These are phyloP conservation scores for Nanorana parkeri DNA, from an alignment of 2,113 vertebrate genomes.

Conservation along the genomic window DNA sequence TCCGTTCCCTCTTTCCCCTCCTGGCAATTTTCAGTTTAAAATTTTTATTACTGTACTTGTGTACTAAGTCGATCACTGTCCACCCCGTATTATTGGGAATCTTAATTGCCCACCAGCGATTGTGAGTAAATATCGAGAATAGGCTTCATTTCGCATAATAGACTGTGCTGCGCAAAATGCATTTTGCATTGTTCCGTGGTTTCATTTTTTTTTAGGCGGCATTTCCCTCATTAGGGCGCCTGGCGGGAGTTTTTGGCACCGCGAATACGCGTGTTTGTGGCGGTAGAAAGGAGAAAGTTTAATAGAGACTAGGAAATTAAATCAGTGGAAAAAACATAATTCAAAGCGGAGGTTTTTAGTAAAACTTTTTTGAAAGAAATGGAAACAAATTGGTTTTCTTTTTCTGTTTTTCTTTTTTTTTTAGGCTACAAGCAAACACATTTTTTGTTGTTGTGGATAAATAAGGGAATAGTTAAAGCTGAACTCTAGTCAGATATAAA, in stretches of 20 bases:
- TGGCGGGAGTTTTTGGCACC: conserved; percentile 23
- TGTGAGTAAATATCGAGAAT: conserved; percentile 51
- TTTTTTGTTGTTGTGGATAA: too few relatives aligned
- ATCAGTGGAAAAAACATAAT: neutral
- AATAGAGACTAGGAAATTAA: conserved; percentile 32
- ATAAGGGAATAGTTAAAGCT: too few relatives aligned
- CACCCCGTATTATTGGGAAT: conserved; percentile 54
- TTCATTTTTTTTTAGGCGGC: neutral
- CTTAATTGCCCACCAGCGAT: conserved; percentile 56
- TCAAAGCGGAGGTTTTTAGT: too few relatives aligned
- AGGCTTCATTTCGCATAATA: conserved; percentile 55
- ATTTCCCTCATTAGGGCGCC: conserved; percentile 45
- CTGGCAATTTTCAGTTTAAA: conserved; percentile 53
- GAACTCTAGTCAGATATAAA: too few relatives aligned
- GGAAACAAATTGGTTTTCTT: too few relatives aligned
- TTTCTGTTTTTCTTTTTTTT: too few relatives aligned
- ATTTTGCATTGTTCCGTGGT: conserved; percentile 51
- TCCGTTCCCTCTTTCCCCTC: conserved; percentile 48
- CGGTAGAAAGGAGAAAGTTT: conserved; percentile 29
- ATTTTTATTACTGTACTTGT: conserved; percentile 56
- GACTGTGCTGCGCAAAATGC: conserved; percentile 49
- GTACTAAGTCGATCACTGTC: conserved; percentile 56
- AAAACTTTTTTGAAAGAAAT: too few relatives aligned
- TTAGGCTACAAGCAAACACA: too few relatives aligned
- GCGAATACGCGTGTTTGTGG: conserved; percentile 33